These are phyloP conservation scores for Trachemys scripta DNA, from an alignment of 2,113 vertebrate genomes.

Conservation along the genomic window DNA sequence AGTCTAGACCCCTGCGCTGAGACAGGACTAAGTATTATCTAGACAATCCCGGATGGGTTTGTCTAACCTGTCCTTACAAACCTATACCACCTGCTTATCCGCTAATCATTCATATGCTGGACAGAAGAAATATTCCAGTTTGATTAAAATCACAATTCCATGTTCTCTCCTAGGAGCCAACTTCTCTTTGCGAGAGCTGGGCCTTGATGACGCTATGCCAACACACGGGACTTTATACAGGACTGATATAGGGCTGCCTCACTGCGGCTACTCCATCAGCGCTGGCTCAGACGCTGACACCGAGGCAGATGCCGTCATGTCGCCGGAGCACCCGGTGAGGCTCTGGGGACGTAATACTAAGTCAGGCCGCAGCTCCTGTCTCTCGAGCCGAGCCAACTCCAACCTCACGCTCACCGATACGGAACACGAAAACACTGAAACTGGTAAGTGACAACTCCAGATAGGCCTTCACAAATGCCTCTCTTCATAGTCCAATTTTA, in stretches of 20 bases:
- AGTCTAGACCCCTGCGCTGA: background rate
- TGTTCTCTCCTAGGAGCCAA: constrained; percentile 83
- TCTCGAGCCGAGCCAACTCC: constrained; percentile 97
- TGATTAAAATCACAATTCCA: background rate
- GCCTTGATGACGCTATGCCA: constrained; percentile 88
- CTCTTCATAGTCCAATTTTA: constrained; percentile 5
- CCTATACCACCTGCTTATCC: background rate
- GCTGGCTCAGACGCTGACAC: constrained; percentile 92
- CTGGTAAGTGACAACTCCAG: constrained; percentile 79
- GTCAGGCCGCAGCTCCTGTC: constrained; percentile 95
- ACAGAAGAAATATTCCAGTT: accelerated
- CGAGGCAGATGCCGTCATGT: constrained; percentile 91
- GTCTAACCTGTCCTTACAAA: background rate
- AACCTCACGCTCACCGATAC: constrained; percentile 98
- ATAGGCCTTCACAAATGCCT: background rate
- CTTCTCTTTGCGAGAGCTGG: constrained; percentile 92
- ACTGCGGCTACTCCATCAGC: constrained; percentile 91
- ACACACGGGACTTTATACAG: constrained; percentile 89
- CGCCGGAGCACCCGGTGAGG: constrained; percentile 90
- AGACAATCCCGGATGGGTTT: background rate
- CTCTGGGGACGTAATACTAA: constrained; percentile 93
- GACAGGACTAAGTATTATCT: background rate
- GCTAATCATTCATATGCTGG: background rate
- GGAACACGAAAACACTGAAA: constrained; percentile 96
- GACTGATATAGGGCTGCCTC: constrained; percentile 89